Evolutionary conservation across 2,888 invertebrate species (phyloP).

Genomic region (Epinotia demarniana): DNA sequence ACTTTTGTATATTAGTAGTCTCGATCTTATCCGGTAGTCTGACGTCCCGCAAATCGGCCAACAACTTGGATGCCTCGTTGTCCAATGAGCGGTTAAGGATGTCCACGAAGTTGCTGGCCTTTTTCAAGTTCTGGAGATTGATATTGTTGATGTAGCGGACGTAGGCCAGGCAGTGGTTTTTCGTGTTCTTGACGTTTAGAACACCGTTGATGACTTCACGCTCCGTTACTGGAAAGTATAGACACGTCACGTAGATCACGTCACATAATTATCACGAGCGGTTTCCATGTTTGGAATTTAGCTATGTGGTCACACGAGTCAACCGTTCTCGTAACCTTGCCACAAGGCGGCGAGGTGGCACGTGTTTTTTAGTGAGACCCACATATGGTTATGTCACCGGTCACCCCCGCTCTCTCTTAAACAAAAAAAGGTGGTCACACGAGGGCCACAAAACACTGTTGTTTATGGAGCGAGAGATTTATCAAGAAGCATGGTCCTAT

Average conservation of each 20-base stretch:
- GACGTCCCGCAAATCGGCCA: slow-evolving; percentile 95
- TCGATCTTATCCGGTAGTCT: slow-evolving; percentile 95
- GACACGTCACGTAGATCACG: background rate
- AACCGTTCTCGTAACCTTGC: too few relatives aligned
- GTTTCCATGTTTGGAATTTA: too few relatives aligned
- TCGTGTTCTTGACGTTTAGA: slow-evolving; percentile 95
- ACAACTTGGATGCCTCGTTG: slow-evolving; percentile 94
- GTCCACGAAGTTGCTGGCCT: slow-evolving; percentile 97
- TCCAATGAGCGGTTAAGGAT: slow-evolving; percentile 96
- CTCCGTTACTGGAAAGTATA: slow-evolving; percentile 92
- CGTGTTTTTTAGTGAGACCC: too few relatives aligned
- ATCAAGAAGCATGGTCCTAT: too few relatives aligned
- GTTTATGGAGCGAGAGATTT: too few relatives aligned
- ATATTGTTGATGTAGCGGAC: slow-evolving; percentile 98
- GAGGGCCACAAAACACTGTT: too few relatives aligned
- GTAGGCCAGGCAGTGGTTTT: slow-evolving; percentile 98
- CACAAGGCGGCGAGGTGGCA: too few relatives aligned
- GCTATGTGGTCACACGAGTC: too few relatives aligned
- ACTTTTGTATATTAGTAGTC: slow-evolving; percentile 95
- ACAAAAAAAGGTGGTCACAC: too few relatives aligned
- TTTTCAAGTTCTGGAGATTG: slow-evolving; percentile 96
- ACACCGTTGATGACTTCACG: slow-evolving; percentile 98
- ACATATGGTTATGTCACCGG: too few relatives aligned
- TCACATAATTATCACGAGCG: too few relatives aligned
- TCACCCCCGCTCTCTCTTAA: too few relatives aligned